Conservation (phyloP, 2,797 vertebrate species). For the Tragelaphus eurycerus region DNA sequence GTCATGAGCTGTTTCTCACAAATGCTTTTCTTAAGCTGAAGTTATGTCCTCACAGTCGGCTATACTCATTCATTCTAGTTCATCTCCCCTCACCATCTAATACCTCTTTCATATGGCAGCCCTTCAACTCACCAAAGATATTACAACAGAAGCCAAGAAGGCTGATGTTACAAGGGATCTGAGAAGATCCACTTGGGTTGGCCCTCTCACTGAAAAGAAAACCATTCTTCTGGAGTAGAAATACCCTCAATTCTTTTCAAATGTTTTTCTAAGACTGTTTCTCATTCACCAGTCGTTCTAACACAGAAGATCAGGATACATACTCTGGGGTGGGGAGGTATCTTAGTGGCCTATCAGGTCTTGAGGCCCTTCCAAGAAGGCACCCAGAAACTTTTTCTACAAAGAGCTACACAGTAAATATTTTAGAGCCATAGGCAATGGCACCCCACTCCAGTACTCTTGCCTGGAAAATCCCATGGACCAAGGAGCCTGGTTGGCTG, state of each 20-base stretch:
- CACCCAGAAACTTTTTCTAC: not conserved
- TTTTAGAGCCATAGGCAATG: not conserved
- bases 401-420: not conserved
- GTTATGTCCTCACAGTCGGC: not conserved
- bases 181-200: not conserved
- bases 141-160: not conserved
- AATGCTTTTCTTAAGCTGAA: not conserved
- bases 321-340: not conserved
- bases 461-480: too few relatives aligned
- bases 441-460: too few relatives aligned
- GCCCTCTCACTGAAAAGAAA: not conserved
- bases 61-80: not conserved
- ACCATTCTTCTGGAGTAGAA: not conserved
- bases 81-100: not conserved
- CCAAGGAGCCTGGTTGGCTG: too few relatives aligned
- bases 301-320: not conserved
- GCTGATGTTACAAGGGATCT: not conserved
- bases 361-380: not conserved
- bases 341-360: not conserved
- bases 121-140: not conserved
- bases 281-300: not conserved
- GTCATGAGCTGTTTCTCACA: not conserved
- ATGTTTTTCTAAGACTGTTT: not conserved
- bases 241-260: not conserved
- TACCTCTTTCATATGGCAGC: not conserved